Percentiles rank a stretch among this genome's conserved stretches.
phyloP scores from a whole-genome alignment of 1,140 invertebrate genomes.

The Phenacoccus solenopsis region DNA sequence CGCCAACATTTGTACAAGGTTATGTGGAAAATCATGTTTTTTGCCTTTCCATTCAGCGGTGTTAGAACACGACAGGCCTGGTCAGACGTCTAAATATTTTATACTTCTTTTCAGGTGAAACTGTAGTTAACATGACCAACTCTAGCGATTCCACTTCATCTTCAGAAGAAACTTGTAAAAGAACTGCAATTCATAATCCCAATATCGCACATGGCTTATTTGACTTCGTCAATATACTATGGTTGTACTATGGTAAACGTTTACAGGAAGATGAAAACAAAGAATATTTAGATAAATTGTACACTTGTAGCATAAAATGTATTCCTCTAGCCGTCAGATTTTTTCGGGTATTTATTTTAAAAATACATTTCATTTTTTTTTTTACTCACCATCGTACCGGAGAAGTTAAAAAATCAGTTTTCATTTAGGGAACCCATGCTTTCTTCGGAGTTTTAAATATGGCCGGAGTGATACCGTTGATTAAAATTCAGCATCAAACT shows the following conservation, averaged over 20 bases:
- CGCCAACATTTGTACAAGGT: no score
- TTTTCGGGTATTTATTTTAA: neutral
- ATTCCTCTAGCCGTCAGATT: neutral
- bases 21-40: no score
- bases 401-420: neutral
- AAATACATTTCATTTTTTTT: no score
- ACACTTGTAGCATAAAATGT: neutral
- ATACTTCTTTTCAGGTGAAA: neutral
- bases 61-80: no score
- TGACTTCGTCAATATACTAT: neutral
- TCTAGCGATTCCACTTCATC: neutral
- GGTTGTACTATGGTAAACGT: neutral
- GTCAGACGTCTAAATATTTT: no score
- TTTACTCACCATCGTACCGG: neutral
- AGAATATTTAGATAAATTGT: neutral
- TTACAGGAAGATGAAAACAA: neutral
- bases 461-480: conserved; percentile 22
- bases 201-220: neutral
- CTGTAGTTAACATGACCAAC: neutral
- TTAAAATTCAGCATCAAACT: conserved; percentile 14
- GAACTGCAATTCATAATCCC: neutral
- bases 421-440: conserved; percentile 23
- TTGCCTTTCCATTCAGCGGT: no score
- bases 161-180: neutral
- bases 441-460: conserved; percentile 23